Base-by-base conservation (phyloP, 1,140 invertebrate species). In the Drosophila carrolli region DNA sequence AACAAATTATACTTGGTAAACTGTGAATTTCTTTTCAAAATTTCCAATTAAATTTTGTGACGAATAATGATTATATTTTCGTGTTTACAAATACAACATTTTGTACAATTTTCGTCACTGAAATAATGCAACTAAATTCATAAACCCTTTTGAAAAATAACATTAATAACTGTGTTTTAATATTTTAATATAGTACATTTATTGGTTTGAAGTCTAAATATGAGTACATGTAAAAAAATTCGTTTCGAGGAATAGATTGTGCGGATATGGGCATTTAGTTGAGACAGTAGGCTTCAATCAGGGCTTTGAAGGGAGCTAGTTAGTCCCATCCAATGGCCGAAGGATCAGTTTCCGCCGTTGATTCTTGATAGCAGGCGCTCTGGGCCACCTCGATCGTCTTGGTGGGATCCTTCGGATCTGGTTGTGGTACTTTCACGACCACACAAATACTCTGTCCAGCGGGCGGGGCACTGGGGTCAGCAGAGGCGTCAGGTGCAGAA, bases 341-440 rank as follows among this genome's bases (percentile, higher is more conserved):
- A 16, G 81, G 11, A 38, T 61, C 58, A 13, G 72, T 7, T 44
- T 91, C 86, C 68, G 90, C 72, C 0, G 82, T 82, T 5, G 88
- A 79, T n/a, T 89, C 91, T 8, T 89, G 89, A 71, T 92, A 92
- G 73, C 91, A 92, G 13, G 85, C 91, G 38, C 90, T 68, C 75
- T 92, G 75, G 7, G 92, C 91, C 2, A 92, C 82, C 47, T 90
- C 85, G 32, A 92, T 92, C 0, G 85, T 88, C 65, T 92, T 92
- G 14, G 78, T 90, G 56, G 80, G 10, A 58, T 92, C 89, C 9
- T 63, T 74, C 0, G 91, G 91, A 90, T 92, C 91, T 1, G 91
- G 91, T 8, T 88, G 68, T 13, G 86, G 86, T 27, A 92, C 76
- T 14, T 72, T 78, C 1, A 91, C 73, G 0, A 91, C 89, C 38